Evolutionary conservation across 2,797 vertebrate genomes (phyloP), one percentile per base, ranked within the genome.

Genomic region (Alca torda): DNA sequence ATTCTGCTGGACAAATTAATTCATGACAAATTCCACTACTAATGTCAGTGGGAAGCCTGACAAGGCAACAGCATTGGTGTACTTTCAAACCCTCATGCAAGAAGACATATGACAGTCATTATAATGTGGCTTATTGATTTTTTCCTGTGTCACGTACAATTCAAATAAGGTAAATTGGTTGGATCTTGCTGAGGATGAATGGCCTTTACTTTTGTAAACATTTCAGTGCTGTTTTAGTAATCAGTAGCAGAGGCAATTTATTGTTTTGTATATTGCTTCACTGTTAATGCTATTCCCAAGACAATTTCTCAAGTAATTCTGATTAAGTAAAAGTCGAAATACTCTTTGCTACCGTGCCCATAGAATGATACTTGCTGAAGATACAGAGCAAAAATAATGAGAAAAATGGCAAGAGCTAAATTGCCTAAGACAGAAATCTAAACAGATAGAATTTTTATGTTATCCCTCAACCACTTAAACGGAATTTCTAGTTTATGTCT

Each of bases 341-440:
- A 31, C 16, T 46, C 77, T 81, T 84, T 85, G 30, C 91, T 87
- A 24, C 82, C 43, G 10, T 94, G 53, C 23, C 75, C 45, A 37
- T 41, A 43, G 90, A 85, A 81, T 84, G 41, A 68, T 65, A 26
- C 51, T 65, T 24, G 35, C 35, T 56, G 64, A 89, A 89, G 43
- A 83, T 33, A 59, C 9, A 69, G 78, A 83, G 50, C 28, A 86
- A 85, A 88, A 94, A 53, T 54, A 88, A 92, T 59, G 76, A 87
- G 83, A 60, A 67, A 94, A 95, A 81, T 84, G 57, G 65, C 76
- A 92, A 74, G 45, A 89, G 28, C 65, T 78, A 84, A 88, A 87
- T 51, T 94, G 88, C 41, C 21, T 30, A 14, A 90, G 90, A 92
- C 45, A 92, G 59, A 82, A 94, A n/a, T 82, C 69, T 82, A 64